A percentile compares a stretch with the other conserved stretches of the same genome.
Evolutionary conservation across 2,888 invertebrate genomes (phyloP).

Genomic region (Cerastis leucographa): DNA sequence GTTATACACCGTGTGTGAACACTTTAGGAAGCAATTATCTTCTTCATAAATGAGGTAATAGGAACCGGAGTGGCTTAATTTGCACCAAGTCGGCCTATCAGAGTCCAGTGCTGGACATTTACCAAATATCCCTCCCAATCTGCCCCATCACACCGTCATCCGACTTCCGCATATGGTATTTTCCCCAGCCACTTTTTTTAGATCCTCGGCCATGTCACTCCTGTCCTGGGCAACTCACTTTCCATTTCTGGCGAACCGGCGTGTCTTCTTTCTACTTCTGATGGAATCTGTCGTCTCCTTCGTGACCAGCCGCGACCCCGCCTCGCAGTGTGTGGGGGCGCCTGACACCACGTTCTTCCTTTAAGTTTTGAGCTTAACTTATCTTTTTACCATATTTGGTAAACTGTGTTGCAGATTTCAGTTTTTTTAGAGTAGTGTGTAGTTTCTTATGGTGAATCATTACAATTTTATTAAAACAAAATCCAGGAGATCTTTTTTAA

Average conservation of each 20-base stretch:
- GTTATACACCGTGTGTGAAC: background rate
- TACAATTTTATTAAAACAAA: background rate
- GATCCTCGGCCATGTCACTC: background rate
- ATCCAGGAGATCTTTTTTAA: no score
- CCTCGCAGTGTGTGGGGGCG: no score
- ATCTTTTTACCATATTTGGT: background rate
- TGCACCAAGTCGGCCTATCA: background rate
- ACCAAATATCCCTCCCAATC: background rate
- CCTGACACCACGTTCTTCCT: no score
- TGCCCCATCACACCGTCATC: background rate
- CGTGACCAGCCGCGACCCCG: no score
- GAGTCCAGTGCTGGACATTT: background rate
- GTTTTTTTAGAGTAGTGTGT: background rate
- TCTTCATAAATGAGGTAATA: background rate
- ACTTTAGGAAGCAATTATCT: background rate
- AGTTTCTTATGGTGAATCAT: background rate
- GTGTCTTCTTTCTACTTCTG: no score
- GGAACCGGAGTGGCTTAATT: background rate
- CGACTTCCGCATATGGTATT: background rate
- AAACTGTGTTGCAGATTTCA: background rate
- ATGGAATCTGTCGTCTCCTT: no score
- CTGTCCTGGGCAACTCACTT: no score
- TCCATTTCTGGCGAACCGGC: no score
- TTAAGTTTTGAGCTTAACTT: background rate
- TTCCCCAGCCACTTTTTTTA: no score